Base-by-base conservation (phyloP, 35 echinoderm and acorn worm genomes). In the Lytechinus pictus region DNA sequence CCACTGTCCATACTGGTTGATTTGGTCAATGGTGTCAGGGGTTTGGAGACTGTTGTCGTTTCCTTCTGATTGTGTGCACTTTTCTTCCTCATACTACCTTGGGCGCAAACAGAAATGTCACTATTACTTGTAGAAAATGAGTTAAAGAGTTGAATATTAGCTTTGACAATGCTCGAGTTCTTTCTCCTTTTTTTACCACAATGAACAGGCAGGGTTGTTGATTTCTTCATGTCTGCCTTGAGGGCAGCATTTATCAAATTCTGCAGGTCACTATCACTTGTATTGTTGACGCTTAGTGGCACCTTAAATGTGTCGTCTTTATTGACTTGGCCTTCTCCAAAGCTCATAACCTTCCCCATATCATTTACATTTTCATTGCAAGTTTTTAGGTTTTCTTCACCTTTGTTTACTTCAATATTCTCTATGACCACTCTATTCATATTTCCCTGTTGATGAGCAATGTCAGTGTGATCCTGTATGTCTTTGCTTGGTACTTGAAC, bases 121-220 rank as follows among this genome's bases (percentile, higher is more conserved):
- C 95, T 86, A 12, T 98, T 52, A 33, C 94, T 95, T 12, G 58
- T 52, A 27, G 96, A 97, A 54, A 98, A 95, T 9, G 96, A 95
- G 53, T 98, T 98, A 89, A 98, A 98, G 87, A 98, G 94, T 13
- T 95, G 33, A 86, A 98, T 98, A 92, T 98, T 98, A 86, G 95
- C 86, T 57, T 95, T 92, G 8, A 98, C 97, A 14, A 94, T 94
- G 66, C 96, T 97, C 0, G 94, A 86, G 87, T 96, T 96, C 29
- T 95, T 54, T 13, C 61, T 94, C 86, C 10, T 87, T 57, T 27
- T 86, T 28, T 29, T 4, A 27, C 79, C 28, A 13, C 19, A 13
- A 8, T 27, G 9, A 24, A 93, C 28, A 10, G 92, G 54, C 24
- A 57, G 27, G 13, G 92, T 93, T 54, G 6, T 29, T 8, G 92